phyloP scores from a whole-genome alignment of 2,113 vertebrate species.

The Tor tambroides region DNA sequence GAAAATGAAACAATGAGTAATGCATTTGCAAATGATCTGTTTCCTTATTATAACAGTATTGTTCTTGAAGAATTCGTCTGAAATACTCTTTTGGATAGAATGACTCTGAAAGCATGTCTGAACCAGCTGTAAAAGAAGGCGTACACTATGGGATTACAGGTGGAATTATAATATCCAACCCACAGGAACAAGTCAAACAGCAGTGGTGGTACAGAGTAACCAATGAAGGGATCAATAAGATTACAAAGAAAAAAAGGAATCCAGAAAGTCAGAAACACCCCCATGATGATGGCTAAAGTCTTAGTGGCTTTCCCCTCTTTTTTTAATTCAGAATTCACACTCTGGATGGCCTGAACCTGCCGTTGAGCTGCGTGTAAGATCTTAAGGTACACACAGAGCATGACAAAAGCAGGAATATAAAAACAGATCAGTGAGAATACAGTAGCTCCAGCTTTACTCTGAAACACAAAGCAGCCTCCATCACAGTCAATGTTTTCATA shows the following conservation, averaged over 20 bases:
- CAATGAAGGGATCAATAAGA: slow-evolving; percentile 75
- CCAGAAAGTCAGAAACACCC: slow-evolving; percentile 83
- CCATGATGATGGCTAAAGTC: slow-evolving; percentile 56
- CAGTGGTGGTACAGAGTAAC: slow-evolving; percentile 70
- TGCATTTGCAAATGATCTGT: neutral
- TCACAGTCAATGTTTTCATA: slow-evolving; percentile 65
- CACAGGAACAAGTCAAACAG: slow-evolving; percentile 77
- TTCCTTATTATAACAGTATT: slow-evolving; percentile 22
- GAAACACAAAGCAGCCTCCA: slow-evolving; percentile 77
- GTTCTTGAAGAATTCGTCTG: slow-evolving; percentile 69
- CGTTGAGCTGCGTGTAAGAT: neutral
- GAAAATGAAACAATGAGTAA: neutral
- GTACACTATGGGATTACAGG: too few relatives aligned
- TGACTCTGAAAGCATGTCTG: slow-evolving; percentile 79
- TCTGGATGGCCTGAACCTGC: too few relatives aligned
- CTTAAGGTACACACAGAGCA: slow-evolving; percentile 79
- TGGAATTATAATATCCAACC: too few relatives aligned
- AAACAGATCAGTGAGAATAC: slow-evolving; percentile 77
- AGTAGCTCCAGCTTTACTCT: slow-evolving; percentile 73
- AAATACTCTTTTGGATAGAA: slow-evolving; percentile 79
- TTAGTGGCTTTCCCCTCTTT: too few relatives aligned
- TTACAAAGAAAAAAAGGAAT: slow-evolving; percentile 82
- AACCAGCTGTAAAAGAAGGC: slow-evolving; percentile 85
- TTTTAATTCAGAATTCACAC: too few relatives aligned
- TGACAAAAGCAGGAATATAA: slow-evolving; percentile 80